Conservation (phyloP, 2,888 invertebrate species). For the Diarsia mendica region DNA sequence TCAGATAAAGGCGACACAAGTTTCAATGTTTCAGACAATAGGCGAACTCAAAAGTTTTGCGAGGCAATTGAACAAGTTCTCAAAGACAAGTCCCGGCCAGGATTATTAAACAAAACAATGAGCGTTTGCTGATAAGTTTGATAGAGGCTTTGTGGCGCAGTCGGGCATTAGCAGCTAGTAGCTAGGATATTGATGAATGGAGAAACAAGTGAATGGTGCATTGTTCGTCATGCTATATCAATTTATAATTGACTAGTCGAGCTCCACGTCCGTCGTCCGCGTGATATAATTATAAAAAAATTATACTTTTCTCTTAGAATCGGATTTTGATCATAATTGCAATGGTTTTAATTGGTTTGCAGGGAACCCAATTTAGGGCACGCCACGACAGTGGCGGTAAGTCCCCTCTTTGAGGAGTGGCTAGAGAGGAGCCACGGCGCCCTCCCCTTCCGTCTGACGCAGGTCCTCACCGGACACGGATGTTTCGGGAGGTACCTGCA, state of each 20-base stretch:
- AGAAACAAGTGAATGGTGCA: conserved; percentile 3
- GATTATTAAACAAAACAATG: conserved; percentile 58
- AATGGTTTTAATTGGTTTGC: too few relatives aligned
- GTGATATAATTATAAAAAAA: too few relatives aligned
- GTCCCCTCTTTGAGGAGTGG: too few relatives aligned
- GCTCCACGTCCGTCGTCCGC: too few relatives aligned
- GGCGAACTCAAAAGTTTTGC: conserved; percentile 47
- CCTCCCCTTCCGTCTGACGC: too few relatives aligned
- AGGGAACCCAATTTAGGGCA: too few relatives aligned
- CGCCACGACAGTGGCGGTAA: too few relatives aligned
- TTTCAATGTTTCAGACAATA: conserved; percentile 58
- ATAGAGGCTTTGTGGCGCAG: conserved; percentile 25
- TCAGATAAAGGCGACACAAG: conserved; percentile 55
- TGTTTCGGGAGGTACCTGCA: too few relatives aligned
- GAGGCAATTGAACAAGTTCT: conserved; percentile 56
- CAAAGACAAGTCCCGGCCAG: conserved; percentile 56
- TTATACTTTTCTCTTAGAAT: too few relatives aligned
- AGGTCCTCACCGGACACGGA: too few relatives aligned
- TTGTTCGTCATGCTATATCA: neutral
- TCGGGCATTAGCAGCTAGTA: neutral
- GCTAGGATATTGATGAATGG: neutral
- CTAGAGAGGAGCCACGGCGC: too few relatives aligned
- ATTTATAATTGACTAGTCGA: neutral
- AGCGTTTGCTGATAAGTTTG: conserved; percentile 48
- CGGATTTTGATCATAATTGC: too few relatives aligned